These are phyloP conservation scores for Drosophila merina DNA, from an alignment of 2,888 invertebrate genomes.

Conservation along the genomic window DNA sequence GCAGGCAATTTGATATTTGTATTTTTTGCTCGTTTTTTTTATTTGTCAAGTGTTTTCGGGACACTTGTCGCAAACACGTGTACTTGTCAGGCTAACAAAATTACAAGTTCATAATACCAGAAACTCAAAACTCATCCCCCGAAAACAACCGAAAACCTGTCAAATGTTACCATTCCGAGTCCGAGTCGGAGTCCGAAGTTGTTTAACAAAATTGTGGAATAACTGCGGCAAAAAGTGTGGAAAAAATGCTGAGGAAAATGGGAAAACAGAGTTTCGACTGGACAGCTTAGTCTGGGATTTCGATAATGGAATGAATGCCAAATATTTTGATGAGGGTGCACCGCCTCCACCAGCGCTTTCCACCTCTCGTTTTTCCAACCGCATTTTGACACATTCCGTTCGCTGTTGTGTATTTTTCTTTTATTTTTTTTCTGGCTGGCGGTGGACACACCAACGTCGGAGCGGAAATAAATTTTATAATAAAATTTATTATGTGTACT, in stretches of 20 bases:
- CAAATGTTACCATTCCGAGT: slow-evolving; percentile 31
- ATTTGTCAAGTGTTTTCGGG: slow-evolving; percentile 67
- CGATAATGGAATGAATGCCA: slow-evolving; percentile 82
- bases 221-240: slow-evolving; percentile 18
- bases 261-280: slow-evolving; percentile 23
- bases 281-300: slow-evolving; percentile 71
- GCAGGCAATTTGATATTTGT: slow-evolving; percentile 36
- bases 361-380: slow-evolving; percentile 49
- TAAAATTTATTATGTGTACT: slow-evolving; percentile 69
- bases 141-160: slow-evolving; percentile 35
- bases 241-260: slow-evolving; percentile 10
- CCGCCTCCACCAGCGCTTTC: slow-evolving; percentile 6
- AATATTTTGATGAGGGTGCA: slow-evolving; percentile 78
- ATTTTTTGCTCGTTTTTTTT: slow-evolving; percentile 18
- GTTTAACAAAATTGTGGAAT: slow-evolving; percentile 43
- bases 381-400: slow-evolving; percentile 75
- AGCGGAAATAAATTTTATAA: slow-evolving; percentile 77
- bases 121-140: slow-evolving; percentile 23
- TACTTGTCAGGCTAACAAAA: slow-evolving; percentile 77
- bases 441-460: slow-evolving; percentile 10
- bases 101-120: slow-evolving; percentile 40
- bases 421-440: slow-evolving; percentile 9
- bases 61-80: slow-evolving; percentile 80
- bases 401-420: not conserved
- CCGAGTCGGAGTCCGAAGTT: slow-evolving; percentile 20